Evolutionary conservation across 2,888 invertebrate genomes (phyloP), one percentile per base, ranked within the genome.

Genomic region (Erynnis tages): DNA sequence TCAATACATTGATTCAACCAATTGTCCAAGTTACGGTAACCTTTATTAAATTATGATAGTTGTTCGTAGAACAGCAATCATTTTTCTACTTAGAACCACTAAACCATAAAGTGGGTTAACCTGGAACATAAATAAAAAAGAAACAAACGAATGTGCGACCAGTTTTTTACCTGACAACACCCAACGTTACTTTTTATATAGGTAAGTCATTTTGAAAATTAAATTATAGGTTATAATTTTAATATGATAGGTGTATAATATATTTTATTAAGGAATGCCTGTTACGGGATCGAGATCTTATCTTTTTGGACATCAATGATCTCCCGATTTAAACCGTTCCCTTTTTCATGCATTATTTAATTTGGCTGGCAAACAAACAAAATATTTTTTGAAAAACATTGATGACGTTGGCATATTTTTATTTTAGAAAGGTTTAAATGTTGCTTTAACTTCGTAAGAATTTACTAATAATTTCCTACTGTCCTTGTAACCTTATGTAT

Each of bases 191-290:
- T 85, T 86, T 83, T 86, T 86, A 72, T 78, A 68, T 55, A 55
- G 41, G 49, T 43, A 50, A 66, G 71, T 71, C 76, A 74, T 81
- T 83, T 82, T 73, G 75, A 82, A 89, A 87, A 89, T 87, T 88
- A 85, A 88, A 88, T 89, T 89, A 88, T 83, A 84, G 85, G 84
- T 82, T 87, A 82, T 86, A 86, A 85, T 83, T 86, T 83, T 87
- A 86, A 88, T 89, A 85, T 79, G 86, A 88, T 86, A 83, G 83
- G 79, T 83, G 82, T 77, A 71, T 85, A 82, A 87, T 80, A 83
- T 85, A 85, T 87, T 83, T 79, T 72, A 62, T 63, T 52, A 56
- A 61, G 65, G 67, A 69, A 75, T 69, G 71, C 62, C 60, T 61
- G 58, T 61, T 73, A 69, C 68, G 63, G 82, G 84, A 85, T 87